Base-by-base conservation (phyloP, 1,140 invertebrate genomes). In the Galleria mellonella region DNA sequence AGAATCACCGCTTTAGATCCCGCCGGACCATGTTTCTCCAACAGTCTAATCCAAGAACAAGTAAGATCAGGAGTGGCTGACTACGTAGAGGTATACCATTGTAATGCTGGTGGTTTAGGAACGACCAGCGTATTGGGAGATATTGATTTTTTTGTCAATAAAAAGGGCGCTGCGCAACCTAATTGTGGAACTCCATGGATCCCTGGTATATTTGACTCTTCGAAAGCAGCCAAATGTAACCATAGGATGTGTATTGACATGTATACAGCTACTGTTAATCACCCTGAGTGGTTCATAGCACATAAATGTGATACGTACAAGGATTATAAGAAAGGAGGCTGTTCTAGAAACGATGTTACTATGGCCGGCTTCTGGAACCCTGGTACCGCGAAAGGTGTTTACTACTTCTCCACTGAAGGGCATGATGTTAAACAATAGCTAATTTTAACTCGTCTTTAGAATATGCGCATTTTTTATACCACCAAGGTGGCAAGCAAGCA, bases 121-220 rank as follows among this genome's bases (percentile, higher is more conserved):
- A 91, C 92, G 36, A 74, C 72, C 0, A 79, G 83, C 41, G 65
- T 81, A 27, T 60, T 77, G 32, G 92, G 92, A 8, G 90, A 93
- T 57, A 89, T 90, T 11, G 94, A 96, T 68, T 96, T 96, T 83
- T 96, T 92, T 69, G 91, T 93, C 0, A 96, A 96, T 65, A 93
- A 92, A 17, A 89, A 89, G 10, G 93, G 93, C 0, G 42, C 65
- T 1, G 60, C 69, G 4, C 88, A 88, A 40, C 88, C 88, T 9
- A 87, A 89, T 11, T 87, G 88, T 42, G 45, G 70, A 2, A 76
- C 77, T 62, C 81, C 92, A 32, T 84, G 75, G 9, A 60, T 84
- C 32, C 81, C 81, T 31, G 77, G 74, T 3, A 61, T 82, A 11
- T 74, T 78, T 11, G 81, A 82, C 38, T 82, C 77, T 3, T 51